These are phyloP conservation scores for Erebia ligea DNA, from an alignment of 2,888 invertebrate species.

Conservation along the genomic window DNA sequence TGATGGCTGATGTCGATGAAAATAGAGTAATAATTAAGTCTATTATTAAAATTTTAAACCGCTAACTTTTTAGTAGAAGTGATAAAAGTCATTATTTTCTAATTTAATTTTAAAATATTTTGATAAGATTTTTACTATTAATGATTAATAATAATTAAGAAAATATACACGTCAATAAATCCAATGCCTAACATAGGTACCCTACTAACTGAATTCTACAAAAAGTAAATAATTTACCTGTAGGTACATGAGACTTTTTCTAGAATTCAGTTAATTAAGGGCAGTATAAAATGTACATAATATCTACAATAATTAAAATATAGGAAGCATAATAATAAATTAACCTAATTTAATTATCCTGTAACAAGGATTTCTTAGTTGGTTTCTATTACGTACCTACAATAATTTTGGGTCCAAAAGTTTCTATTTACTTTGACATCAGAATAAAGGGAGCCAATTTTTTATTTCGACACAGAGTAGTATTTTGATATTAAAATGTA, in stretches of 20 bases:
- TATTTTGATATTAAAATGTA: conserved; percentile 66
- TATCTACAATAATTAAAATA: background rate
- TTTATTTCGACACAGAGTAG: conserved; percentile 64
- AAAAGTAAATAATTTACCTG: background rate
- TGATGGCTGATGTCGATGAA: conserved; percentile 10
- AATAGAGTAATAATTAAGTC: background rate
- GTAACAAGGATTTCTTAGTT: background rate
- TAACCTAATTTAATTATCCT: background rate
- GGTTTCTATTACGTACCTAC: background rate
- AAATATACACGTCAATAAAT: background rate
- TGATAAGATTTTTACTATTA: background rate
- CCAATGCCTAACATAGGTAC: background rate
- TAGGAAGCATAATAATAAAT: background rate
- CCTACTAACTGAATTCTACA: too few relatives aligned
- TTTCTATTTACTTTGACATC: conserved; percentile 17
- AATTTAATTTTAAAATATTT: conserved; percentile 1
- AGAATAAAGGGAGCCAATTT: conserved; percentile 6
- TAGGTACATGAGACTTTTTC: background rate
- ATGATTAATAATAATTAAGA: background rate
- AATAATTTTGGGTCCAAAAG: background rate
- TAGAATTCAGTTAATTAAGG: background rate
- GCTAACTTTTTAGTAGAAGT: background rate
- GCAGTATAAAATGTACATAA: background rate
- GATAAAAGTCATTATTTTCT: conserved; percentile 1
- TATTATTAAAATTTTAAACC: background rate